Base-by-base conservation (phyloP, 2,113 vertebrate species). In the Epinephelus fuscoguttatus region DNA sequence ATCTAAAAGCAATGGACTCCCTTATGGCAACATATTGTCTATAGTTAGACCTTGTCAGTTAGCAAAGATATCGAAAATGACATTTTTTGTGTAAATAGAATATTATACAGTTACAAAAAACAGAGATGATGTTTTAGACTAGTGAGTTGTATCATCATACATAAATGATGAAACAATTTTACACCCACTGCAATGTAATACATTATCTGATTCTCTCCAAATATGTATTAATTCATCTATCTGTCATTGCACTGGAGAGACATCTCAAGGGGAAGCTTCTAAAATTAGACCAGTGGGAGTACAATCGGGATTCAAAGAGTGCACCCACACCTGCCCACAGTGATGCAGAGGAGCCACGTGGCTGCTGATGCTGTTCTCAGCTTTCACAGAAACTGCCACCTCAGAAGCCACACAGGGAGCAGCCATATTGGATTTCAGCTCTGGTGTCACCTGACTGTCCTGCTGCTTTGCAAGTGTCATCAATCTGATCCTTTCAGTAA, bases 381-480 rank as follows among this genome's bases (percentile, higher is more conserved):
- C 93, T 89, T 69, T 81, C 76, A 87, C 89, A 93, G 80, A 91
- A 94, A 85, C 80, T 90, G 89, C 91, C 93, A 93, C 91, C 90
- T 94, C 90, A 84, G 88, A 94, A 86, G 92, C 85, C 80, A 56
- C 60, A 81, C 79, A 70, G 92, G 78, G 78, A 73, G 92, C 90
- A 75, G 94, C 93, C 94, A 94, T 94, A 81, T 93, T 94, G 93
- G 81, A 87, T 88, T 84, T 71, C 64, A 52, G 84, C 84, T 88
- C 86, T 72, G n/a, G 77, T 74, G 84, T 94, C 93, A 93, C 91
- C 89, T 94, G 94, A 94, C 91, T 89, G 83, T 79, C 53, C 85
- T 67, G 87, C 76, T 87, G 74, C 80, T 83, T 87, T 86, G 81
- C 59, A 1, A 85, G 60, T 67, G 27, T 84, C 78, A 85, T 86